Percentiles rank a stretch among this genome's conserved stretches.
phyloP scores from a whole-genome alignment of 2,888 invertebrate genomes.

The Philereme transversata region DNA sequence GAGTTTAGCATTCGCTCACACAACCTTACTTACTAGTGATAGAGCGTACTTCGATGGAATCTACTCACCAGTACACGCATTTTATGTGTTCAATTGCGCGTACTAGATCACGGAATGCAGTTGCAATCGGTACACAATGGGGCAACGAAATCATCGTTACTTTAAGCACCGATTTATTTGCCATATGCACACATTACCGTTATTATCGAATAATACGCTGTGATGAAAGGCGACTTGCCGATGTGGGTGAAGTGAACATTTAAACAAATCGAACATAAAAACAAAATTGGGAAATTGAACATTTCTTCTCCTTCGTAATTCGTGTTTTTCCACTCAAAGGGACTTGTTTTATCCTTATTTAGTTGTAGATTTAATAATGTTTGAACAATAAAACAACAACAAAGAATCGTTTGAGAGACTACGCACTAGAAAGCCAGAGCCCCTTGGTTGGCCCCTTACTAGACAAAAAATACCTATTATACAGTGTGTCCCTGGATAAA shows the following conservation, averaged over 20 bases:
- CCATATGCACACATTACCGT: slow-evolving; percentile 60
- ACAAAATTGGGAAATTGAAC: not conserved
- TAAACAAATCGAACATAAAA: not conserved
- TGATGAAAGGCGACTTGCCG: slow-evolving; percentile 42
- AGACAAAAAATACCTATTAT: no score
- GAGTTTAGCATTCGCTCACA: no score
- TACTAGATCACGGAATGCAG: slow-evolving; percentile 22
- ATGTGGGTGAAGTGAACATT: not conserved
- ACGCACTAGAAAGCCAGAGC: no score
- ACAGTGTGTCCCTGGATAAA: no score
- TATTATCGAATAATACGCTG: slow-evolving; percentile 43
- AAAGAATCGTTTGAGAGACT: no score
- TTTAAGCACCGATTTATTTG: slow-evolving; percentile 63
- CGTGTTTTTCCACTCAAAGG: no score
- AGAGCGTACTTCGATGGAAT: not conserved
- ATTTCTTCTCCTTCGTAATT: no score
- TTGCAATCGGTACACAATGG: slow-evolving; percentile 55
- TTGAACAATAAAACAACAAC: no score
- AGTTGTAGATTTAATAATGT: no score
- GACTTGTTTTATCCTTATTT: no score
- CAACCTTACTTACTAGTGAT: no score
- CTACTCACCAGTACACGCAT: slow-evolving; percentile 2
- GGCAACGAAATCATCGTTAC: slow-evolving; percentile 51
- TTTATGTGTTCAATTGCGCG: slow-evolving; percentile 19
- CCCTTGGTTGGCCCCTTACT: no score